phyloP scores from a whole-genome alignment of 2,797 vertebrate species.

The Hydrophis major region DNA sequence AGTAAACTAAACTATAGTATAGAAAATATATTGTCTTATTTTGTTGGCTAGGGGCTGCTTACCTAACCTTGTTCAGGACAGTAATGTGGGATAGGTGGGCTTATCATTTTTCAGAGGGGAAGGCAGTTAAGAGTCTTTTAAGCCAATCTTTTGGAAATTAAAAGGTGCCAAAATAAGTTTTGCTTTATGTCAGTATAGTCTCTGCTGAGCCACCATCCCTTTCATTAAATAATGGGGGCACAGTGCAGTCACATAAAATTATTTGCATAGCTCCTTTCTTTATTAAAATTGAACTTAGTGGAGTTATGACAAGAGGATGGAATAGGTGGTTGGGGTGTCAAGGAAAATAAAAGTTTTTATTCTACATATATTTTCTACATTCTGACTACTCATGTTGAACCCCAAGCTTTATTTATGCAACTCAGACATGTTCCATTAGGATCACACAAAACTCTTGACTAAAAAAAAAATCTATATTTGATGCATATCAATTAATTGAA shows the following conservation, averaged over 20 bases:
- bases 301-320: background rate
- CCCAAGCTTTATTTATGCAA: background rate
- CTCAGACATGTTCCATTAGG: background rate
- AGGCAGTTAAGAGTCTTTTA: background rate
- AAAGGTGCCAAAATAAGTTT: background rate
- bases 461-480: background rate
- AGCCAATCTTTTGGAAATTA: background rate
- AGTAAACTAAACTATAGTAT: background rate
- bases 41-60: background rate
- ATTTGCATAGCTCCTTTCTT: background rate
- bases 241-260: background rate
- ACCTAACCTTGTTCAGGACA: background rate
- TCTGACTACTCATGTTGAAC: background rate
- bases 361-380: background rate
- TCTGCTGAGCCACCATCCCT: background rate
- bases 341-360: background rate
- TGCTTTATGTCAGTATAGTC: background rate
- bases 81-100: background rate
- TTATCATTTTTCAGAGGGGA: background rate
- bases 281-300: background rate
- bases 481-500: background rate
- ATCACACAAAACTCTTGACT: background rate
- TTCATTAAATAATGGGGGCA: background rate
- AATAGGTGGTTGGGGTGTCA: background rate
- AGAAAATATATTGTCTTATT: background rate